A percentile compares a stretch with the other conserved stretches of the same genome.
Evolutionary conservation across 2,797 vertebrate species (phyloP).

Genomic region (Pyrrhura leucotis): DNA sequence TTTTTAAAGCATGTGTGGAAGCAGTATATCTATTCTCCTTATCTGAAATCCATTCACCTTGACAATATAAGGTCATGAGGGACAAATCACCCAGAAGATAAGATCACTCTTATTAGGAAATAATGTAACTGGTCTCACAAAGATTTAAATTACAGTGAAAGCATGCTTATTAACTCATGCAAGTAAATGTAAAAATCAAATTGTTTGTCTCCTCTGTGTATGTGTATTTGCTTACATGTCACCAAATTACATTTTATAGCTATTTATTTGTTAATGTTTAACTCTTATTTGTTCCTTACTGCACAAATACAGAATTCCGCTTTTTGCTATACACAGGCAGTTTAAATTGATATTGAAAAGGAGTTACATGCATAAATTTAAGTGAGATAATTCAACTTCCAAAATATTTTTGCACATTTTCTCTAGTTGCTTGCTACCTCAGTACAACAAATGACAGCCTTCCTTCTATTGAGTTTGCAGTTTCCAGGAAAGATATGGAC

Average conservation of each 20-base stretch:
- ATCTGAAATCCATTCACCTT: conserved; percentile 67
- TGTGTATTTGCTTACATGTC: not conserved
- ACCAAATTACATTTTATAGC: not conserved
- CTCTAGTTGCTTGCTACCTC: not conserved
- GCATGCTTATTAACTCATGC: not conserved
- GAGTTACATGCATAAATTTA: not conserved
- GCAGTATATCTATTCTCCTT: conserved; percentile 63
- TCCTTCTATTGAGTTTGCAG: not conserved
- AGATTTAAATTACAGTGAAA: conserved; percentile 59
- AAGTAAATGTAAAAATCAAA: not conserved
- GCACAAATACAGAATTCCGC: not conserved
- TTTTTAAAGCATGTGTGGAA: conserved; percentile 66
- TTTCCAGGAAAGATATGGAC: not conserved
- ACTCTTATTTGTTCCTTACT: not conserved
- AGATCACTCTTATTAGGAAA: conserved; percentile 67
- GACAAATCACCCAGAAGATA: conserved; percentile 69
- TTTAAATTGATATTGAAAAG: not conserved
- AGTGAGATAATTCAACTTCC: not conserved
- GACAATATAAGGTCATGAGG: conserved; percentile 62
- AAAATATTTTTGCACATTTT: not conserved
- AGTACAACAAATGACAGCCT: not conserved
- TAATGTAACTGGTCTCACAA: conserved; percentile 17
- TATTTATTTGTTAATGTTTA: not conserved
- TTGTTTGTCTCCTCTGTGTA: not conserved
- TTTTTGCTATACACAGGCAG: not conserved